Percentiles rank a stretch among this genome's conserved stretches.
Evolutionary conservation across 2,113 vertebrate genomes (phyloP).

Genomic region (Crypturellus undulatus): DNA sequence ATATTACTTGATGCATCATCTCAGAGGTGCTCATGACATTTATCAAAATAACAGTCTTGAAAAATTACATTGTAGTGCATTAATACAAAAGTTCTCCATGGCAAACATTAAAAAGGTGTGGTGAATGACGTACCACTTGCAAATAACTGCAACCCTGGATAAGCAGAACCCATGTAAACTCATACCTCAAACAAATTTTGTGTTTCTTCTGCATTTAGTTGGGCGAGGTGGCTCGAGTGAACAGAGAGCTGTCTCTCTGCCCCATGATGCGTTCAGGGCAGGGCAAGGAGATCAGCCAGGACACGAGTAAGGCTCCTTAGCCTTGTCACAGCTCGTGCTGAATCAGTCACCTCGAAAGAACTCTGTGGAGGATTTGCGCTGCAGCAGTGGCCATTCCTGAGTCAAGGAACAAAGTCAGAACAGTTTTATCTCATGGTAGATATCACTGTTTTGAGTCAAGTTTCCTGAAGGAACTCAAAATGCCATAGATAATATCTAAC

Average conservation of each 20-base stretch:
- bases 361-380: not conserved
- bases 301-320: not conserved
- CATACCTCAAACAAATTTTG: not conserved
- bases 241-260: not conserved
- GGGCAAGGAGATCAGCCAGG: not conserved
- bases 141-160: not conserved
- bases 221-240: too few relatives aligned
- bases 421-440: not conserved
- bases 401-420: not conserved
- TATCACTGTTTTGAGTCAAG: not conserved
- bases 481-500: not conserved
- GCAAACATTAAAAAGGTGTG: not conserved
- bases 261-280: not conserved
- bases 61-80: not conserved
- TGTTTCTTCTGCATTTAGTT: not conserved
- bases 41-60: not conserved
- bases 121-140: not conserved
- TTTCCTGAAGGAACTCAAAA: not conserved
- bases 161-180: not conserved
- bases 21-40: not conserved
- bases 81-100: not conserved
- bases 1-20: not conserved
- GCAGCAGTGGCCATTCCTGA: not conserved
- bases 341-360: not conserved
- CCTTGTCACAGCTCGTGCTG: not conserved